Evolutionary conservation across 2,113 vertebrate genomes (phyloP), one percentile per base, ranked within the genome.

Genomic region (Rhinichthys klamathensis): DNA sequence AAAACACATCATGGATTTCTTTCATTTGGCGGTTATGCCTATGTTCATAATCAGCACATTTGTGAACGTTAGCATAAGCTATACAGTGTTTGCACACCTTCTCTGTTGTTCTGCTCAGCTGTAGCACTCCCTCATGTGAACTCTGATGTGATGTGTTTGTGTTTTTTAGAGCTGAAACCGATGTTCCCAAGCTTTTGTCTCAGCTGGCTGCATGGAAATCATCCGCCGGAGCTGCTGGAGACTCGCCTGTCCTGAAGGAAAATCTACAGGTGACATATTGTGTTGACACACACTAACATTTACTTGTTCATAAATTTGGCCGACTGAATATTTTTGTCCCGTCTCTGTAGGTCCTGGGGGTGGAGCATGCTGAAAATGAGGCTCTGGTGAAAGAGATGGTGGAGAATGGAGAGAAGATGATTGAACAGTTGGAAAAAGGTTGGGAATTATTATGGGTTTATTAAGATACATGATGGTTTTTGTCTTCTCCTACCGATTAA

Each of bases 401-500:
- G 10, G 92, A 88, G 80, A 94, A 87, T 30, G 97, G 94, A 84
- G 94, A 95, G 51, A 85, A 80, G 60, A 84, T 99, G 86, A 88
- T 95, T 89, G 96, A 96, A 54, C 95, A 97, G 88, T 91, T 97
- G 90, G 95, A 94, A 91, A 97, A 95, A 94, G 97, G 98, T 99
- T 93, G 83, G 69, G 63, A 7, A 56, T 56, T 56, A 46, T 84
- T 49, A 16, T 32, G 23, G 3, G 1, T 35, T 65, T 4, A 16
- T 49, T 13, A 4, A 35, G 18, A 32, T 30, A 35, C n/a, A 23
- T 21, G 44, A 11, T 27, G 58, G 1, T 74, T 41, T 12, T 15
- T 30, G 60, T 30, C 18, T 49, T 80, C 56, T 79, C 56, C 2
- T 61, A n/a, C 32, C 6, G 7, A 25, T 41, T 44, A 6, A 30